These are phyloP conservation scores for Formica aserva DNA, from an alignment of 2,888 invertebrate genomes.

Conservation along the genomic window DNA sequence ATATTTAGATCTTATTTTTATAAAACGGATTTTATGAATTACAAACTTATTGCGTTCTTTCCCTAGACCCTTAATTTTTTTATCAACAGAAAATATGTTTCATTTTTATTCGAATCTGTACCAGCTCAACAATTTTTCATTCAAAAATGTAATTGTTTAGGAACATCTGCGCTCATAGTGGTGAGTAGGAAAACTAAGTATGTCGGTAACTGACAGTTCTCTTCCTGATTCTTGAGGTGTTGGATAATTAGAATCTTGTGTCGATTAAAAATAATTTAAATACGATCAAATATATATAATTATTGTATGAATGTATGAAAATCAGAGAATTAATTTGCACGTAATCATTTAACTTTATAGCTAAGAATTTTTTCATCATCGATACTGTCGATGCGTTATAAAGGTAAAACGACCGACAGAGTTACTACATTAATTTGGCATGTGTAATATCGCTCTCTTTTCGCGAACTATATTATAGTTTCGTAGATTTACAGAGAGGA, in stretches of 20 bases:
- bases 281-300: background rate
- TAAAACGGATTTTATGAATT: slow-evolving; percentile 1
- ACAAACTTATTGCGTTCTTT: background rate
- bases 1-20: background rate
- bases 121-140: background rate
- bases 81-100: background rate
- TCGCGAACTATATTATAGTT: slow-evolving; percentile 12
- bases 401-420: slow-evolving; percentile 45
- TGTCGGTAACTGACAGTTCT: slow-evolving; percentile 28
- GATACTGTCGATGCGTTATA: background rate
- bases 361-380: background rate
- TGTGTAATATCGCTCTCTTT: background rate
- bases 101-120: background rate
- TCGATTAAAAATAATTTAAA: slow-evolving; percentile 14
- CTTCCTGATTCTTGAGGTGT: background rate
- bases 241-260: slow-evolving; percentile 13
- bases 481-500: slow-evolving; percentile 21
- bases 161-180: slow-evolving; percentile 33
- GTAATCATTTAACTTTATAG: background rate
- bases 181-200: slow-evolving; percentile 31
- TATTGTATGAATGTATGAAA: background rate
- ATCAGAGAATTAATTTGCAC: background rate
- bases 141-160: background rate
- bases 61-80: background rate
- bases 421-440: slow-evolving; percentile 37